A percentile compares a stretch with the other conserved stretches of the same genome.
phyloP scores from a whole-genome alignment of 2,113 vertebrate genomes.

The Peromyscus polionotus region DNA sequence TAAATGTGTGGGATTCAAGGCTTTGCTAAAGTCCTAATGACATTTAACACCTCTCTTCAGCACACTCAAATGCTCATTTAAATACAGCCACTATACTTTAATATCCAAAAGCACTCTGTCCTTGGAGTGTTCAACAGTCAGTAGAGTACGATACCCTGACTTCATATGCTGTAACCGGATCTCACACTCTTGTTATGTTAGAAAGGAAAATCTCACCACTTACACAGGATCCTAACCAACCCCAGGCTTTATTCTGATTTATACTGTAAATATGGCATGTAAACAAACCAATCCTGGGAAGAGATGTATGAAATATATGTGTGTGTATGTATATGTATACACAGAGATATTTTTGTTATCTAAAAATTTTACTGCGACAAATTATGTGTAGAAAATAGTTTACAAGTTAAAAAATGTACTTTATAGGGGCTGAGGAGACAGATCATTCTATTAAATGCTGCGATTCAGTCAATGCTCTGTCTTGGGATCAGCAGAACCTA shows the following conservation, averaged over 20 bases:
- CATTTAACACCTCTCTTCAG: slow-evolving; percentile 52
- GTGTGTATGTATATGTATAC: not conserved
- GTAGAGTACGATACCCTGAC: not conserved
- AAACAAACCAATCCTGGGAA: not conserved
- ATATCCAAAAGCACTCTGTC: slow-evolving; percentile 26
- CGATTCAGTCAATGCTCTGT: not conserved
- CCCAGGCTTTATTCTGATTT: not conserved
- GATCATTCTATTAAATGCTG: not conserved
- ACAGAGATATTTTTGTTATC: not conserved
- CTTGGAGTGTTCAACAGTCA: slow-evolving; percentile 45
- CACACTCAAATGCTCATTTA: slow-evolving; percentile 2
- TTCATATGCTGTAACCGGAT: not conserved
- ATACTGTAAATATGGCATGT: not conserved
- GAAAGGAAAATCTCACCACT: not conserved
- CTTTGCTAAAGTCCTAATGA: slow-evolving; percentile 15
- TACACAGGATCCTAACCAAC: not conserved
- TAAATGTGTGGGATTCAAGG: slow-evolving; percentile 19
- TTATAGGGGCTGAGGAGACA: not conserved
- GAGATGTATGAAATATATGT: not conserved
- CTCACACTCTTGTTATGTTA: not conserved
- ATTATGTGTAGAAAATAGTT: not conserved
- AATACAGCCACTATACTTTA: slow-evolving; percentile 29
- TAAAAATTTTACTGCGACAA: not conserved
- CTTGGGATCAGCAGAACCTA: not conserved
- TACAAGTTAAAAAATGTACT: slow-evolving; percentile 27